Evolutionary conservation across 2,113 vertebrate genomes (phyloP).

Genomic region (Anser cygnoides): DNA sequence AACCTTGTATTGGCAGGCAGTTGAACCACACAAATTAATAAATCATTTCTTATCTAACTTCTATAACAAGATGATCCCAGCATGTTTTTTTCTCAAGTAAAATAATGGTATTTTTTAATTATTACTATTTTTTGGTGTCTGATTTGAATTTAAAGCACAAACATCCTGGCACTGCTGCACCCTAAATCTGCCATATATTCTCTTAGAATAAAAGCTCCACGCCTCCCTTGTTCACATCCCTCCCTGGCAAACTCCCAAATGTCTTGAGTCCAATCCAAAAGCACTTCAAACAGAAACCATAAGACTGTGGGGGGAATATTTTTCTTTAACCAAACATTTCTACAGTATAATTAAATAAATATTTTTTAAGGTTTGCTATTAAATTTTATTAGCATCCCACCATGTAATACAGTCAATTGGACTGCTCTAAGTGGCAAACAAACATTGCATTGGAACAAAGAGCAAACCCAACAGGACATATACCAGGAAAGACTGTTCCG

Average conservation of each 20-base stretch:
- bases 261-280: slow-evolving; percentile 62
- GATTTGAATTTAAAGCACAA: slow-evolving; percentile 40
- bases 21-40: neutral
- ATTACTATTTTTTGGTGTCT: neutral
- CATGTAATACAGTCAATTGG: slow-evolving; percentile 23
- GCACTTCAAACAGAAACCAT: slow-evolving; percentile 60
- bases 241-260: slow-evolving; percentile 55
- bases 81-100: neutral
- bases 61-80: neutral
- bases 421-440: slow-evolving; percentile 1
- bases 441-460: slow-evolving; percentile 24
- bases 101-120: neutral
- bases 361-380: slow-evolving; percentile 48
- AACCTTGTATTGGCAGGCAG: neutral
- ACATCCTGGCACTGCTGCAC: neutral
- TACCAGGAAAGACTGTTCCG: slow-evolving; percentile 19
- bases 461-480: neutral
- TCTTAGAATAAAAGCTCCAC: slow-evolving; percentile 19
- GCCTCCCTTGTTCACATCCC: slow-evolving; percentile 40
- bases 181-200: slow-evolving; percentile 2
- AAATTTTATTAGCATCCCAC: slow-evolving; percentile 44
- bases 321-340: slow-evolving; percentile 38
- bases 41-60: neutral
- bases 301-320: neutral
- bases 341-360: slow-evolving; percentile 41